A percentile compares a stretch with the other conserved stretches of the same genome.
These are phyloP conservation scores for Acanthurus lineatus DNA, from an alignment of 2,797 vertebrate genomes.

Conservation along the genomic window DNA sequence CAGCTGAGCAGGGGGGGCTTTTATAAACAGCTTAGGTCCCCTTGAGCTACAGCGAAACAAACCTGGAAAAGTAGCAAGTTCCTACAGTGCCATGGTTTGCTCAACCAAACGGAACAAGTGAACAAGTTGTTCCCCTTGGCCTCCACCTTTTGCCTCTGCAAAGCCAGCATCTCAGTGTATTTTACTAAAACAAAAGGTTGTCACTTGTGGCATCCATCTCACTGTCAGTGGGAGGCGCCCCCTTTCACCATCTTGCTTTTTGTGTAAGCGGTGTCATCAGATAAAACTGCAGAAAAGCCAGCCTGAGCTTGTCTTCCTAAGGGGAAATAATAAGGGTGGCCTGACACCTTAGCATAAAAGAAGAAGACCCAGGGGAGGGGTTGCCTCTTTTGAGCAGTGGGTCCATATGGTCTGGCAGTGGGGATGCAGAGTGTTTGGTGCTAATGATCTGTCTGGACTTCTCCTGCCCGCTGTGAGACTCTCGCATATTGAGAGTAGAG, in stretches of 20 bases:
- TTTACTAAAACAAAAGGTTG: slow-evolving; percentile 79
- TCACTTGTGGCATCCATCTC: slow-evolving; percentile 80
- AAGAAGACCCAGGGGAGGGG: slow-evolving; percentile 52
- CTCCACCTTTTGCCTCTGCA: slow-evolving; percentile 67
- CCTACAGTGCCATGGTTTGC: slow-evolving; percentile 71
- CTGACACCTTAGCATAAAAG: slow-evolving; percentile 71
- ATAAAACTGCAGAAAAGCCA: slow-evolving; percentile 65
- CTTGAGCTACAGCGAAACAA: slow-evolving; percentile 41
- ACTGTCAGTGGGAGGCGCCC: slow-evolving; percentile 67
- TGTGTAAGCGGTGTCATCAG: slow-evolving; percentile 74
- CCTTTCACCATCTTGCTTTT: slow-evolving; percentile 57
- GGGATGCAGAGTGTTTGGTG: slow-evolving; percentile 38
- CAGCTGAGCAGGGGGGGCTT: slow-evolving; percentile 42
- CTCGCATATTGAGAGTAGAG: background rate
- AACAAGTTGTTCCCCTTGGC: slow-evolving; percentile 77
- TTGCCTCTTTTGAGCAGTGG: slow-evolving; percentile 43
- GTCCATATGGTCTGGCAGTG: slow-evolving; percentile 50
- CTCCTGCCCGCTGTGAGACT: slow-evolving; percentile 35
- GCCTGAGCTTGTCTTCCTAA: slow-evolving; percentile 59
- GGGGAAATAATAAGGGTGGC: slow-evolving; percentile 68
- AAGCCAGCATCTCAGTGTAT: slow-evolving; percentile 72
- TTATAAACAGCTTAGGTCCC: slow-evolving; percentile 53
- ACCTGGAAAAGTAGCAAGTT: slow-evolving; percentile 70
- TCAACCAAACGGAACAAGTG: slow-evolving; percentile 77
- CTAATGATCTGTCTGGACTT: slow-evolving; percentile 60